Evolutionary conservation across 2,113 vertebrate genomes (phyloP), one percentile per base, ranked within the genome.

Genomic region (Arizona elegans): DNA sequence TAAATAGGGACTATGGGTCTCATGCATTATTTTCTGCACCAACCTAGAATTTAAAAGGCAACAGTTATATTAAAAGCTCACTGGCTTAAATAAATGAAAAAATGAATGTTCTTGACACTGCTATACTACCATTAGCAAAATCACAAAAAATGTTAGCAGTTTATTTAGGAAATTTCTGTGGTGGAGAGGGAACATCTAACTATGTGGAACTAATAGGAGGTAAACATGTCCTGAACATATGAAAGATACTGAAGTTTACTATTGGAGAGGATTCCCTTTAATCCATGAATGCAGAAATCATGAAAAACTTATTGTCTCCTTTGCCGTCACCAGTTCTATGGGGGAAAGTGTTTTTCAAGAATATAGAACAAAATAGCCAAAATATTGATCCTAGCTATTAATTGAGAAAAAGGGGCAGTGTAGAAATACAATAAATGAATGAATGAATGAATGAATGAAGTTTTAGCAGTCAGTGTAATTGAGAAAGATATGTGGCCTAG

Each of bases 101-200:
- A 92, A 38, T 92, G 58, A 94, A 87, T 53, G n/a, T 54, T 54
- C 13, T 87, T 65, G 81, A 50, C 56, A 92, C 33, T 26, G 50
- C 7, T 75, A 92, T 86, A 89, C 70, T 89, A 47, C n/a, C 70
- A 90, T 92, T 92, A 90, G 88, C 70, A 91, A 91, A 93, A 89
- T 62, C 93, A 29, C 23, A 62, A 50, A 55, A 70, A 23, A n/a
- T 19, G 5, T 43, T 87, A 86, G 87, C 89, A 75, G 91, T 89
- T 93, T 90, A 29, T 89, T 89, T 93, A 58, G 88, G 55, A 93
- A 87, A 94, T 92, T 91, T 33, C 58, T 92, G 65, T 70, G 65
- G 59, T n/a, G 19, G 86, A 13, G 62, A 38, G 86, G 62, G 33
- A 15, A 13, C 23, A 59, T n/a, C 23, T 54, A 92, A 92, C 56